Conservation (phyloP, 1,140 invertebrate genomes). For the Ceratina australensis region DNA sequence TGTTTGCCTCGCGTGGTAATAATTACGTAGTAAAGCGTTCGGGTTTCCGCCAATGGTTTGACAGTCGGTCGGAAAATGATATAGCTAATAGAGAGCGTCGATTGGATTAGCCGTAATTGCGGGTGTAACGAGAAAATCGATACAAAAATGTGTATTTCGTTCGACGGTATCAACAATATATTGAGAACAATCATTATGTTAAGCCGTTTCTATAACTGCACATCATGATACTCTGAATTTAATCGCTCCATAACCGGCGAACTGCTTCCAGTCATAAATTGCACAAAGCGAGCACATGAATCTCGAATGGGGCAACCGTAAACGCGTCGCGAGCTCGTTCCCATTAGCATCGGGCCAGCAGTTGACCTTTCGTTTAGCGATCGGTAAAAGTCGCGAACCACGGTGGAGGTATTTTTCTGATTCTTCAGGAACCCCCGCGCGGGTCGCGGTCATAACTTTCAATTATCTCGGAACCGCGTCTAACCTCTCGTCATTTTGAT, state of each 20-base stretch:
- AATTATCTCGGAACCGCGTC: slow-evolving; percentile 56
- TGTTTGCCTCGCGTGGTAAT: slow-evolving; percentile 17
- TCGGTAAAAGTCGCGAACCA: background rate
- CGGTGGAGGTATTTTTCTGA: background rate
- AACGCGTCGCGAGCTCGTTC: slow-evolving; percentile 2
- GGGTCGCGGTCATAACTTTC: slow-evolving; percentile 58
- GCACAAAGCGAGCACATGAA: background rate
- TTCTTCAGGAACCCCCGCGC: slow-evolving; percentile 9
- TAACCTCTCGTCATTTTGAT: slow-evolving; percentile 52
- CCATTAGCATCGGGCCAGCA: slow-evolving; percentile 33
- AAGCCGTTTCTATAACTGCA: too few relatives aligned
- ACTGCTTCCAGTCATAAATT: background rate
- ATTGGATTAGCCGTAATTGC: background rate
- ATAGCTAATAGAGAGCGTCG: slow-evolving; percentile 5
- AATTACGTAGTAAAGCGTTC: slow-evolving; percentile 26
- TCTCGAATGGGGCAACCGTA: background rate
- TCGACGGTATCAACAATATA: background rate
- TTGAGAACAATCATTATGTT: background rate
- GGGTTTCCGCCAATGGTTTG: slow-evolving; percentile 11
- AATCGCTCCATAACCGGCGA: background rate
- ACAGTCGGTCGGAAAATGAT: slow-evolving; percentile 26
- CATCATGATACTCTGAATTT: background rate
- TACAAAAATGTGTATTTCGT: background rate
- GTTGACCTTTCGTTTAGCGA: slow-evolving; percentile 20
- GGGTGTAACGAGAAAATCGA: background rate